These are phyloP conservation scores for Pachycephus smyrnensis DNA, from an alignment of 2,888 invertebrate genomes.

Conservation along the genomic window DNA sequence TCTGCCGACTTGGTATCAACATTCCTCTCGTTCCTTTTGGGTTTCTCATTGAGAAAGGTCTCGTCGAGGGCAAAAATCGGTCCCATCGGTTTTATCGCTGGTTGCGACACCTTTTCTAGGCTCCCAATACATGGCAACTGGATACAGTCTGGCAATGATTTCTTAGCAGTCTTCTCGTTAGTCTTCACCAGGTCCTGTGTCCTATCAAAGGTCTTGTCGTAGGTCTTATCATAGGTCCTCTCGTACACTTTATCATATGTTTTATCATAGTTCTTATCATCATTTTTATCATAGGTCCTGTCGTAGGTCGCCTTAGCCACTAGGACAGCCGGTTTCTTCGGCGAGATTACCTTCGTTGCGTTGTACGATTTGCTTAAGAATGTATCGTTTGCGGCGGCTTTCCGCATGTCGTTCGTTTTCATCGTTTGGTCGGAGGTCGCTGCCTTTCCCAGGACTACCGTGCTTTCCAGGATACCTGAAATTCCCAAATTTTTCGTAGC, in stretches of 20 bases:
- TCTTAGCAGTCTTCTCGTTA: neutral
- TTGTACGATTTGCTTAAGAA: neutral
- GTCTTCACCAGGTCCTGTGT: neutral
- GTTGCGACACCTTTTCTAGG: conserved; percentile 6
- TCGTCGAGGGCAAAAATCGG: conserved; percentile 18
- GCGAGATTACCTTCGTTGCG: neutral
- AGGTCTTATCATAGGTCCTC: neutral
- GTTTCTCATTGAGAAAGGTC: conserved; percentile 18
- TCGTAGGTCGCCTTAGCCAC: neutral
- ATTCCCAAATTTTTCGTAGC: neutral
- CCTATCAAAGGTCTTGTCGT: neutral
- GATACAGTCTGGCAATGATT: neutral
- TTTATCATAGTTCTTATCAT: neutral
- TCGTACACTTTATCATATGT: neutral
- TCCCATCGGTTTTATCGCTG: conserved; percentile 12
- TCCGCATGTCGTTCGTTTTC: neutral
- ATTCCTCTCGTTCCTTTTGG: neutral
- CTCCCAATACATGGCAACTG: neutral
- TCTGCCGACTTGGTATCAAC: neutral
- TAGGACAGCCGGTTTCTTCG: neutral
- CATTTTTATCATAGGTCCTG: neutral
- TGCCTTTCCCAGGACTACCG: neutral
- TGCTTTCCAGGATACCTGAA: neutral
- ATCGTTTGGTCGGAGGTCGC: neutral
- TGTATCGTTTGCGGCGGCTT: neutral